Base-by-base conservation (phyloP, 2,888 invertebrate genomes). In the Meteorus colon region DNA sequence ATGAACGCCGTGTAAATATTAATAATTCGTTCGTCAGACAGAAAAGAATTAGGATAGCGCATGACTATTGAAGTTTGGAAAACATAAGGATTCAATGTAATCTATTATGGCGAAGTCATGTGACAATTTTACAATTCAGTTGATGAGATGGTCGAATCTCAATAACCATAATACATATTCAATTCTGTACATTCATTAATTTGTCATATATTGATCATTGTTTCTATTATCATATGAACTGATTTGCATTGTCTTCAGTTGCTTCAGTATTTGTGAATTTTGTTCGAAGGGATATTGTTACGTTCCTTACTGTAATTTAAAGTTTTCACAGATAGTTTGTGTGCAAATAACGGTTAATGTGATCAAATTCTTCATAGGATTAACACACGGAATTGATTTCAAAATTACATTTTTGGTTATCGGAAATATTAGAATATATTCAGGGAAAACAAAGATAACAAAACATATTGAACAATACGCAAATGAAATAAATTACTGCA, bases 51-150 rank as follows among this genome's bases (percentile, higher is more conserved):
- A 34, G 29, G 63, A 65, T 37, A 69, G 48, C 75, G 48, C 73
- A 74, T 77, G 75, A 78, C 77, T 77, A 77, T 79, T 78, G 72
- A 75, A 68, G 75, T 74, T 73, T 77, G 75, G 75, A 74, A 29
- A 24, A 45, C 65, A 24, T n/a, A 55, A 69, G 65, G 29, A 73
- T 70, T 48, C 12, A 41, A 37, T 41, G 37, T 65, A 37, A 37
- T 6, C n/a, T 62, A 62, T n/a, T 41, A 65, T 16, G 16, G 41
- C 19, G 16, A 67, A 66, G 62, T 77, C 41, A 69, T 73, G 73
- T 77, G 63, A 74, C 48, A 59, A 75, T 78, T 68, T 34, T 29
- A 66, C n/a, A n/a, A 65, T 67, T 66, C 37, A 45, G 19, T 68
- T 70, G 12, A 74, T 51, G 27, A 34, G 29, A 31, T 70, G 4